These are phyloP conservation scores for Sinohyriopsis cumingii DNA, from an alignment of 2,888 invertebrate genomes.

Conservation along the genomic window DNA sequence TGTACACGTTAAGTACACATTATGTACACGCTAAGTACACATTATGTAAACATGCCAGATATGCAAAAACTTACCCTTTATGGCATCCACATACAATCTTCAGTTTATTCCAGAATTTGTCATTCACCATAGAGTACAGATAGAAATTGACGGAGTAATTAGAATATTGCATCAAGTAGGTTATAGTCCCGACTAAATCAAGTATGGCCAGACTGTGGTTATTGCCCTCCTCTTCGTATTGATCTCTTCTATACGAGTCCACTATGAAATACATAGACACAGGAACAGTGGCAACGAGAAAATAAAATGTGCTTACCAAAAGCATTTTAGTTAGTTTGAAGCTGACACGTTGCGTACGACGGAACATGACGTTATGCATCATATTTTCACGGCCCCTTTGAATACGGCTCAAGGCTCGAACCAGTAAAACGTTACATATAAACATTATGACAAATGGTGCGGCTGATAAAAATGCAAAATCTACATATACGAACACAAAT, in stretches of 20 bases:
- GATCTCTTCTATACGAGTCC: slow-evolving; percentile 36
- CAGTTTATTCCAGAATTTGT: slow-evolving; percentile 30
- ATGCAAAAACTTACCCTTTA: slow-evolving; percentile 24
- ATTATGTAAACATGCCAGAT: slow-evolving; percentile 9
- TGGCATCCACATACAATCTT: slow-evolving; percentile 20
- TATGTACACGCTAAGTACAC: background rate
- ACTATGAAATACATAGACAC: slow-evolving; percentile 44
- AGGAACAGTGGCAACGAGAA: slow-evolving; percentile 41
- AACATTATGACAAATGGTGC: slow-evolving; percentile 41
- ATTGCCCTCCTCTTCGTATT: slow-evolving; percentile 8
- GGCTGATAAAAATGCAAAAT: slow-evolving; percentile 32
- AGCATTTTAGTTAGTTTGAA: slow-evolving; percentile 45
- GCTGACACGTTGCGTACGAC: slow-evolving; percentile 21
- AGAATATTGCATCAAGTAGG: slow-evolving; percentile 40
- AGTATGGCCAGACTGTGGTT: slow-evolving; percentile 13
- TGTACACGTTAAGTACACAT: slow-evolving; percentile 12
- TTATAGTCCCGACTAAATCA: slow-evolving; percentile 35
- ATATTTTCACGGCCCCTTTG: slow-evolving; percentile 23
- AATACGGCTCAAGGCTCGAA: slow-evolving; percentile 18
- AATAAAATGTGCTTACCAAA: slow-evolving; percentile 37
- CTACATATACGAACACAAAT: slow-evolving; percentile 43
- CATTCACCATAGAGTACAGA: slow-evolving; percentile 41
- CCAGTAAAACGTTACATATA: slow-evolving; percentile 33
- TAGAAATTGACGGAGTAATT: slow-evolving; percentile 49
- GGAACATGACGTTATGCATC: slow-evolving; percentile 14